Evolutionary conservation across 2,888 invertebrate genomes (phyloP).

Genomic region (Dichetophora obliterata): DNA sequence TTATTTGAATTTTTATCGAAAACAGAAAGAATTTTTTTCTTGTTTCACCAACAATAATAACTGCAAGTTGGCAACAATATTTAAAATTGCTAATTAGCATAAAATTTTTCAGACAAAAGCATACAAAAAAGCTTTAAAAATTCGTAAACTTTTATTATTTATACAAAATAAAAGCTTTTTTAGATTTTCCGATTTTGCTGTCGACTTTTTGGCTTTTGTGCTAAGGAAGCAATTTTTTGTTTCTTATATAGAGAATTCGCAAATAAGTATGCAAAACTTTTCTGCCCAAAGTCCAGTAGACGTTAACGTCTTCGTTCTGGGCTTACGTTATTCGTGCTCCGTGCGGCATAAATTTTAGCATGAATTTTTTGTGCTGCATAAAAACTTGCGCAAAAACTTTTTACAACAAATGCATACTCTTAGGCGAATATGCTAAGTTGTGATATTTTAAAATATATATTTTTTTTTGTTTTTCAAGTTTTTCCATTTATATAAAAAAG

Average conservation of each 20-base stretch:
- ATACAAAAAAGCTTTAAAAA: background rate
- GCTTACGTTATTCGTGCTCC: background rate
- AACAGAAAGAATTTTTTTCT: background rate
- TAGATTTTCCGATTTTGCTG: background rate
- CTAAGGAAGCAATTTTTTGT: background rate
- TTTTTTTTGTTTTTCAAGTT: too few relatives aligned
- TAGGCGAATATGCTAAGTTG: background rate
- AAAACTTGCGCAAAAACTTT: background rate
- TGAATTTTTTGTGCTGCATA: background rate
- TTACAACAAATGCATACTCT: background rate
- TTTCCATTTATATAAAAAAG: too few relatives aligned
- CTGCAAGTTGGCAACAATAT: slow-evolving; percentile 14
- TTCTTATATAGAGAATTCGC: background rate
- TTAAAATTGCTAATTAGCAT: slow-evolving; percentile 25
- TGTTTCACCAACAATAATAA: background rate
- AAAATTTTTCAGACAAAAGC: slow-evolving; percentile 1
- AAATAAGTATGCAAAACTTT: background rate
- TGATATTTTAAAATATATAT: background rate
- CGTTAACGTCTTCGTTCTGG: background rate
- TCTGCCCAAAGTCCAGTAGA: background rate
- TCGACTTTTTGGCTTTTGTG: background rate
- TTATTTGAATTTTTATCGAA: background rate
- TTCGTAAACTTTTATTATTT: background rate
- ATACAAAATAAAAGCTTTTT: background rate
- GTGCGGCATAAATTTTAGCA: background rate